Percentiles rank a stretch among this genome's conserved stretches.
phyloP scores from a whole-genome alignment of 2,797 vertebrate genomes.

The Lepilemur septentrionalis region DNA sequence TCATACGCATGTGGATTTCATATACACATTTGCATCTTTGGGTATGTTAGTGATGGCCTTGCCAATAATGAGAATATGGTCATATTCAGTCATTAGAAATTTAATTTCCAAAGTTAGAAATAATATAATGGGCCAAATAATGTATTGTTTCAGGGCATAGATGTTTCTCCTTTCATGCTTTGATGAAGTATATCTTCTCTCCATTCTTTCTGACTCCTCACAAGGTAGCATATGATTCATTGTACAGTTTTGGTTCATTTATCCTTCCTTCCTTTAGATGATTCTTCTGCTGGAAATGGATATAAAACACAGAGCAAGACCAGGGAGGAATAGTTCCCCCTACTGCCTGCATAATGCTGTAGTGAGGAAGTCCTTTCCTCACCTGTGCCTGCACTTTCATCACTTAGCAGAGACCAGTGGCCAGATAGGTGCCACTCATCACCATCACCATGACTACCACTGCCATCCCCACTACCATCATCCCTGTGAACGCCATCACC shows the following conservation, averaged over 20 bases:
- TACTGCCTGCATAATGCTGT: background rate
- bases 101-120: background rate
- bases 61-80: background rate
- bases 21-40: background rate
- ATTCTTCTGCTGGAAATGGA: background rate
- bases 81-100: background rate
- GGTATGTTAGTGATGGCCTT: no score
- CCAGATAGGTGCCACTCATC: background rate
- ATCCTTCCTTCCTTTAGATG: background rate
- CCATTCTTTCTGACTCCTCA: background rate
- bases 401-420: background rate
- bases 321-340: background rate
- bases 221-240: background rate
- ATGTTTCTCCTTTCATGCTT: background rate
- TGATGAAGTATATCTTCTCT: background rate
- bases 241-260: accelerated
- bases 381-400: background rate
- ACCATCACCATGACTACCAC: background rate
- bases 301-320: background rate
- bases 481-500: no score
- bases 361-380: background rate
- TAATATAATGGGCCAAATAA: background rate
- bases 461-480: accelerated
- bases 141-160: background rate
- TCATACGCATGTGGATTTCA: background rate